Conservation (phyloP, 2,888 invertebrate species). For the Ectropis crepuscularia region DNA sequence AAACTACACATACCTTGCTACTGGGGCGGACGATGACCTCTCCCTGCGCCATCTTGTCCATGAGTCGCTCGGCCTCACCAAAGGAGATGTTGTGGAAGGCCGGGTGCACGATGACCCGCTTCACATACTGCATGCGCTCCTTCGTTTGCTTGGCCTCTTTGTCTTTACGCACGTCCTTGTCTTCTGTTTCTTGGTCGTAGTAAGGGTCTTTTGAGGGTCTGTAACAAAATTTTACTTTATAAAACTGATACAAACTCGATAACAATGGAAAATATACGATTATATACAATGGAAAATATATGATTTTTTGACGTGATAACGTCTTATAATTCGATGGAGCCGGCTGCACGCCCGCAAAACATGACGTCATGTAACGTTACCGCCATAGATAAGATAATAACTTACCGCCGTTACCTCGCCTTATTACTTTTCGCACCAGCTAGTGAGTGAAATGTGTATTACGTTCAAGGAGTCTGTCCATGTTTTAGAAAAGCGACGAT, state of each 20-base stretch:
- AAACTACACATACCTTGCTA: constrained; percentile 96
- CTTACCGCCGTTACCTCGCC: too few species aligned
- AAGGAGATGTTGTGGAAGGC: constrained; percentile 98
- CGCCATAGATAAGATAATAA: too few species aligned
- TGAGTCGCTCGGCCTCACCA: constrained; percentile 95
- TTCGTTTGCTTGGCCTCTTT: constrained; percentile 93
- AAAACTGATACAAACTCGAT: not conserved
- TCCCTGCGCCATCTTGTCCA: constrained; percentile 97
- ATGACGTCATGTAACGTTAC: too few species aligned
- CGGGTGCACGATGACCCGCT: constrained; percentile 98
- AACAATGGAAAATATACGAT: too few species aligned
- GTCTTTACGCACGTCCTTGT: constrained; percentile 90
- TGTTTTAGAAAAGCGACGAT: too few species aligned
- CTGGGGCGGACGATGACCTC: constrained; percentile 98
- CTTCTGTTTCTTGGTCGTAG: constrained; percentile 95
- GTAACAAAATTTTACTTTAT: constrained; percentile 36
- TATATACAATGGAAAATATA: too few species aligned
- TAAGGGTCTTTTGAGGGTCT: constrained; percentile 94
- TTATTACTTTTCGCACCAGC: too few species aligned
- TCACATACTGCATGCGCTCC: constrained; percentile 94
- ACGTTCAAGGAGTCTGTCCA: too few species aligned
- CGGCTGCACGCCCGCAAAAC: too few species aligned
- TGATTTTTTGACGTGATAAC: too few species aligned
- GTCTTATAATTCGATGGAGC: too few species aligned
- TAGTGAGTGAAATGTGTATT: too few species aligned